These are phyloP conservation scores for Tragelaphus buxtoni DNA, from an alignment of 2,113 vertebrate genomes.

Conservation along the genomic window DNA sequence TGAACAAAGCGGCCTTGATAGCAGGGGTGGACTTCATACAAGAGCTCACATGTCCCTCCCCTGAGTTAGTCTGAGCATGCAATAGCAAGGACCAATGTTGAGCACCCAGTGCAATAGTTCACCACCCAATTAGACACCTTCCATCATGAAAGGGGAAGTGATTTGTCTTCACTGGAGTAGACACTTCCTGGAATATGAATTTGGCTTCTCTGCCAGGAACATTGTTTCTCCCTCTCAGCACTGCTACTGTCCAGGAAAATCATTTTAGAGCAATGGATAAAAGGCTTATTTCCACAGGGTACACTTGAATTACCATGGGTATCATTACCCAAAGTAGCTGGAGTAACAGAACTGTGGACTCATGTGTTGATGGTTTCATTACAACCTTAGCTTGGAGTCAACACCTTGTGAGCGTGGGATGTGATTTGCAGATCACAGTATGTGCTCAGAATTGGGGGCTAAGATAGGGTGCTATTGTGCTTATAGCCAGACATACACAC, in stretches of 20 bases:
- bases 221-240: not conserved
- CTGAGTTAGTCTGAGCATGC: not conserved
- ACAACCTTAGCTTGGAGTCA: not conserved
- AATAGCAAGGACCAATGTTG: not conserved
- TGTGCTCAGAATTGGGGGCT: not conserved
- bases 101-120: not conserved
- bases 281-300: not conserved
- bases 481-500: not conserved
- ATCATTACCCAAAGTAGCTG: not conserved
- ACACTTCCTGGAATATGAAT: not conserved
- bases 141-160: not conserved
- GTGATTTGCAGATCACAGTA: not conserved
- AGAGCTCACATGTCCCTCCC: not conserved
- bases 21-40: not conserved
- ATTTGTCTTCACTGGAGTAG: not conserved
- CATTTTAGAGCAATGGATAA: not conserved
- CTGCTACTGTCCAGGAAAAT: not conserved
- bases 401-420: not conserved
- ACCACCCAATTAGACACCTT: not conserved
- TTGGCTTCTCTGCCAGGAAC: not conserved
- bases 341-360: not conserved
- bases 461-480: not conserved
- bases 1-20: not conserved
- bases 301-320: not conserved
- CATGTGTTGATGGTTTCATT: not conserved